Conservation (phyloP, 2,797 vertebrate genomes). For the Luscinia megarhynchos region DNA sequence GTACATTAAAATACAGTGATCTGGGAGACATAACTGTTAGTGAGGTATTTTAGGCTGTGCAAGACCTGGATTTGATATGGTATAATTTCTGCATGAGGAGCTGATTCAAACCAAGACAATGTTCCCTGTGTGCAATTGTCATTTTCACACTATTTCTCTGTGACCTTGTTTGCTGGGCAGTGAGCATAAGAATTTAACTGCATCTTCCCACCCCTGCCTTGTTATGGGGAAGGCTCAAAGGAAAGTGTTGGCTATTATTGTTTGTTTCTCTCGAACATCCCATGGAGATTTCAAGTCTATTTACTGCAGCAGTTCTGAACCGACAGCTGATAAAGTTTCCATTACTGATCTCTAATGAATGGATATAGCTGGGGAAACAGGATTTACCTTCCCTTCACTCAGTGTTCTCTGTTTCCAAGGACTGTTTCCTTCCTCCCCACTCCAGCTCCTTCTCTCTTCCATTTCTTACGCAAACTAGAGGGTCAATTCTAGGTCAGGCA, state of each 20-base stretch:
- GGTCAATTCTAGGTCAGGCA: slow-evolving; percentile 15
- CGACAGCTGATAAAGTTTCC: slow-evolving; percentile 35
- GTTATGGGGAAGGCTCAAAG: background rate
- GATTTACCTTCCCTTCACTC: background rate
- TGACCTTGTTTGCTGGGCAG: background rate
- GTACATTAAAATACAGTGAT: background rate
- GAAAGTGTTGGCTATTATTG: background rate
- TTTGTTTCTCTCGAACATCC: background rate
- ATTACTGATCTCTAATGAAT: slow-evolving; percentile 44
- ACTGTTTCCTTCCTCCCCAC: background rate
- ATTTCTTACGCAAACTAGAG: slow-evolving; percentile 8
- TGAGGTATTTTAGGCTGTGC: background rate
- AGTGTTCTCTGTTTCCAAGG: background rate
- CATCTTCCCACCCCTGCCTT: background rate
- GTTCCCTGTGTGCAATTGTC: background rate
- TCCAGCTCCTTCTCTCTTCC: background rate
- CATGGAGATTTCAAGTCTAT: slow-evolving; percentile 31
- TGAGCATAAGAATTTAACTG: background rate
- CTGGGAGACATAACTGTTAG: background rate
- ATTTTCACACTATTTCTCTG: background rate
- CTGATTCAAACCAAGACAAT: background rate
- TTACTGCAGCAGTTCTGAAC: slow-evolving; percentile 18
- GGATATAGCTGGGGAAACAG: background rate
- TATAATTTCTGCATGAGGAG: background rate
- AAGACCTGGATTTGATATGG: background rate